Evolutionary conservation across 2,888 invertebrate species (phyloP).

Genomic region (Nudaria mundana): DNA sequence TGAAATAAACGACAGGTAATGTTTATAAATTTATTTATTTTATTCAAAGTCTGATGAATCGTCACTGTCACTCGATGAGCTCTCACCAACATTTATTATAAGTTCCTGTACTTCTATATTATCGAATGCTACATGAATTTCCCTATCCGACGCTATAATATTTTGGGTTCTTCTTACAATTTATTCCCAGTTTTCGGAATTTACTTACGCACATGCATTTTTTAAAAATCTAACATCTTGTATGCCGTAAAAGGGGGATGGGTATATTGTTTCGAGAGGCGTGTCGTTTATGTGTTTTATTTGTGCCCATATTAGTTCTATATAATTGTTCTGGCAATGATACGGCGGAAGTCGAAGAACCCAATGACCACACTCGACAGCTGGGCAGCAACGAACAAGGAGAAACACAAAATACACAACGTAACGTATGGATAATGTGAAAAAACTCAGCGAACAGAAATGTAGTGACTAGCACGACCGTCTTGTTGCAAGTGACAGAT

Average conservation of each 20-base stretch:
- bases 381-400: too few species aligned
- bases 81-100: too few species aligned
- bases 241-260: background rate
- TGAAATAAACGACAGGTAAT: too few species aligned
- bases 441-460: too few species aligned
- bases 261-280: background rate
- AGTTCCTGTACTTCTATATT: too few species aligned
- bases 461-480: too few species aligned
- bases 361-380: background rate
- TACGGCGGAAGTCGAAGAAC: background rate
- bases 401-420: too few species aligned
- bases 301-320: background rate
- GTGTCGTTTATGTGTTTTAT: background rate
- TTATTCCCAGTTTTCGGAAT: background rate
- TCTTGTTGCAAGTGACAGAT: too few species aligned
- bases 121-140: background rate
- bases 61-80: too few species aligned
- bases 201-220: background rate
- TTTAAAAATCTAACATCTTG: slow-evolving; percentile 1
- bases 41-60: too few species aligned
- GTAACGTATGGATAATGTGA: too few species aligned
- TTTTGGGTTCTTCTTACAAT: background rate
- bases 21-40: too few species aligned
- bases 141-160: background rate
- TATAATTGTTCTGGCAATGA: background rate